Conservation (phyloP, 1,140 invertebrate species). For the Drosophila rufa region DNA sequence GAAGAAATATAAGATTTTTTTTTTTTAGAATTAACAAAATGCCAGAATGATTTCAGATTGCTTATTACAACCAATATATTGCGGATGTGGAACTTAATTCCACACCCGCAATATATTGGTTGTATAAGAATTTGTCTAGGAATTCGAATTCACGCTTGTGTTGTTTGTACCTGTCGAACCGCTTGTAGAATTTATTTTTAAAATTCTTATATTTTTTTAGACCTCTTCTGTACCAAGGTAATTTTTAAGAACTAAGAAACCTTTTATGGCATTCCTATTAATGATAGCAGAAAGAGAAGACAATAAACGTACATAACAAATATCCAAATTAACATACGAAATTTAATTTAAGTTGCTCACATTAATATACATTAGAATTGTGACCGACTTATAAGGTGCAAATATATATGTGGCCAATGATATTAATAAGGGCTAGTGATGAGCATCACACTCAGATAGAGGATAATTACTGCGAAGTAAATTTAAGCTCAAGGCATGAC, state of each 20-base stretch:
- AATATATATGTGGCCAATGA: not conserved
- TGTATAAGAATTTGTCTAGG: not conserved
- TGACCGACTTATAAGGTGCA: not conserved
- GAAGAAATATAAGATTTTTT: too few species aligned
- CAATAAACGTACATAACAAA: not conserved
- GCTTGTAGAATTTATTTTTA: not conserved
- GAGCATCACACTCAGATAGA: not conserved
- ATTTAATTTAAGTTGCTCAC: not conserved
- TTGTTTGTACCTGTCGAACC: not conserved
- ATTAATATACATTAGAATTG: not conserved
- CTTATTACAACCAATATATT: too few species aligned
- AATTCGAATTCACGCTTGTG: not conserved
- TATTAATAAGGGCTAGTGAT: not conserved
- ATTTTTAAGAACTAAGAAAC: not conserved
- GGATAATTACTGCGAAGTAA: not conserved
- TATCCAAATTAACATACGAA: not conserved
- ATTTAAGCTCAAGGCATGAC: not conserved
- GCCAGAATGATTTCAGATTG: too few species aligned
- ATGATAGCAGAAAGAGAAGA: not conserved
- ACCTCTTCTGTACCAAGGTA: not conserved
- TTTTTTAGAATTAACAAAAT: too few species aligned
- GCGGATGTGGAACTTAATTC: too few species aligned
- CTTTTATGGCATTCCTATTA: not conserved
- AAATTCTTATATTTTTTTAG: not conserved
- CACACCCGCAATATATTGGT: too few species aligned